Conservation (phyloP, 2,888 invertebrate species). For the Polymixis lichenea region DNA sequence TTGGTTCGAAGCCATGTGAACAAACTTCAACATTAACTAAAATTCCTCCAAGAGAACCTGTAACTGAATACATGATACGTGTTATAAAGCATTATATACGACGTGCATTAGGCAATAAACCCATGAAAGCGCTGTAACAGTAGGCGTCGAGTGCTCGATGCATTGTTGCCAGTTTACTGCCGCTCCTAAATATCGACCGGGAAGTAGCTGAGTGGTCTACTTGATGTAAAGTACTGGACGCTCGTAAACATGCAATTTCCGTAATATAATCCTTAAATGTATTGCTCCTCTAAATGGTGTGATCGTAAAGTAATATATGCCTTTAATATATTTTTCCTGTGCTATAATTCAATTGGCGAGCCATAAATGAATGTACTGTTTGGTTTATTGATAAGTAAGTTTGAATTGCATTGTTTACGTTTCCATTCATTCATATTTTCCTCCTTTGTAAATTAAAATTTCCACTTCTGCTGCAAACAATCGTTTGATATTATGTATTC, state of each 20-base stretch:
- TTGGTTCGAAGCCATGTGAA: too few relatives aligned
- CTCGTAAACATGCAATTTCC: conserved; percentile 65
- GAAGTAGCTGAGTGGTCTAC: conserved; percentile 69
- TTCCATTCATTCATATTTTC: conserved; percentile 42
- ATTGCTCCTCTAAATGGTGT: conserved; percentile 32
- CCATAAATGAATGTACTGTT: neutral
- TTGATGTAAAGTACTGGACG: conserved; percentile 47
- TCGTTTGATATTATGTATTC: conserved; percentile 59
- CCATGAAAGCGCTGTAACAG: conserved; percentile 58
- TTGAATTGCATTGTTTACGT: conserved; percentile 27
- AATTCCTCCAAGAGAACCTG: conserved; percentile 15
- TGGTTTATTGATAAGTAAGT: neutral
- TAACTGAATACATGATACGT: conserved; percentile 43
- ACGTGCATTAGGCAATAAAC: conserved; percentile 47
- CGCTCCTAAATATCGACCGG: conserved; percentile 81
- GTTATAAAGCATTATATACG: conserved; percentile 42
- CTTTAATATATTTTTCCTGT: conserved; percentile 7
- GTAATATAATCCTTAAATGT: conserved; percentile 53
- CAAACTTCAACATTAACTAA: neutral
- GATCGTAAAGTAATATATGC: conserved; percentile 22
- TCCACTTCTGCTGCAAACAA: conserved; percentile 52
- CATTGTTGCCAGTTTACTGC: conserved; percentile 70
- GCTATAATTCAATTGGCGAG: neutral
- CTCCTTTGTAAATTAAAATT: conserved; percentile 43
- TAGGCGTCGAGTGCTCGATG: conserved; percentile 65